phyloP scores from a whole-genome alignment of 2,113 vertebrate genomes.

The Pelvicachromis taeniatus region DNA sequence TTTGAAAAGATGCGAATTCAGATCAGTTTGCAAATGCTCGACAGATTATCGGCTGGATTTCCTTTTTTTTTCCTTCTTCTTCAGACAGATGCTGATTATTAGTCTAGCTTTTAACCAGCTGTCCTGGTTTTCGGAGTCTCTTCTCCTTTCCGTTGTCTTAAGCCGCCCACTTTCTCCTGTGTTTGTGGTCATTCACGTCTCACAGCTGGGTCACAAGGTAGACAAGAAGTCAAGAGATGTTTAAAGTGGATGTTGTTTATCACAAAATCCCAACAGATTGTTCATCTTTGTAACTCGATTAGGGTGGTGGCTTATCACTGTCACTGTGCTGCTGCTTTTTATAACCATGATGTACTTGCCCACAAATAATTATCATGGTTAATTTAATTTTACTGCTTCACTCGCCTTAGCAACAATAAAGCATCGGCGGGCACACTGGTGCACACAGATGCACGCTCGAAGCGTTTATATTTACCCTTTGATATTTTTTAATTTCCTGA shows the following conservation, averaged over 20 bases:
- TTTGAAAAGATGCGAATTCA: neutral
- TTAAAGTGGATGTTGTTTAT: neutral
- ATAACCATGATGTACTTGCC: neutral
- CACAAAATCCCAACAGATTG: neutral
- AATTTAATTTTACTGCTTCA: slow-evolving; percentile 35
- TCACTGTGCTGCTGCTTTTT: slow-evolving; percentile 15
- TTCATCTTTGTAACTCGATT: slow-evolving; percentile 5
- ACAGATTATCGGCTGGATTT: neutral
- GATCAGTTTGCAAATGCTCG: neutral
- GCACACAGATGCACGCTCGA: neutral
- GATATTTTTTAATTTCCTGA: slow-evolving; percentile 53
- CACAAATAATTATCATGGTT: slow-evolving; percentile 19
- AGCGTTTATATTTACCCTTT: slow-evolving; percentile 24
- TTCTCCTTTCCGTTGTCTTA: neutral
- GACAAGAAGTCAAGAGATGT: neutral
- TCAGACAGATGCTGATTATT: neutral
- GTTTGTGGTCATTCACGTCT: neutral
- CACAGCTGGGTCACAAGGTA: neutral
- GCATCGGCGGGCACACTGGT: neutral
- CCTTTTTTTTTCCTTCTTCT: too few relatives aligned
- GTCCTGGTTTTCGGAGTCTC: neutral
- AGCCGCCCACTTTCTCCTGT: neutral
- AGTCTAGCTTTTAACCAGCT: neutral
- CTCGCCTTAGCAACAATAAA: neutral
- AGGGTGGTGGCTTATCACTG: neutral